Base-by-base conservation (phyloP, 2,113 vertebrate genomes). In the Pomatorhinus ruficollis region DNA sequence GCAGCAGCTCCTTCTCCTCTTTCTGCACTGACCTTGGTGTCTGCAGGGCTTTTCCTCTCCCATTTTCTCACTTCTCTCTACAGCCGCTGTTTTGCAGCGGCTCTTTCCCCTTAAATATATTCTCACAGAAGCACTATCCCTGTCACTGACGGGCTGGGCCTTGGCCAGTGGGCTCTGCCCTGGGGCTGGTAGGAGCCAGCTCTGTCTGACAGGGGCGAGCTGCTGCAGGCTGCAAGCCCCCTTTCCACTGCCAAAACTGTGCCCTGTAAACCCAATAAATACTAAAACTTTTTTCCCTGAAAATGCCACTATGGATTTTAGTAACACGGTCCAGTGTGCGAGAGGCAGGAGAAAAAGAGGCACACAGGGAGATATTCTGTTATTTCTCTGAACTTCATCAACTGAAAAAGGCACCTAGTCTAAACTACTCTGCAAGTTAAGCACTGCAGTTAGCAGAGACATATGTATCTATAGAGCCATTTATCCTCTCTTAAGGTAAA, bases 301-400 rank as follows among this genome's bases (percentile, higher is more conserved):
- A 91, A 54, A 79, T 33, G 31, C 5, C 19, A 2, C 56, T 9
- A 40, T 20, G n/a, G 15, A 37, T 83, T 78, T 87, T 37, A 78
- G 40, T 47, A 44, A 84, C 1, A 3, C 0, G 0, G 25, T 76
- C 39, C 69, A 50, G 9, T 22, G 9, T 16, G 57, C 0, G 0
- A 24, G 28, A 27, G 28, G 30, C 15, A 66, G 47, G 23, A 89
- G 50, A 47, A 33, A 88, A 17, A n/a, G 21, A 42, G 17, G 52
- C 40, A 23, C 17, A 10, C 16, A 40, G 11, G 14, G 20, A 82
- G 15, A 17, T 61, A 37, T 9, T 77, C 13, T 89, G 21, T 49
- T 71, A 54, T 82, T 92, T 86, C 59, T 77, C 54, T 70, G 50
- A 89, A 57, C 44, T 80, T 83, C 35, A n/a, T 52, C n/a, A 63